Evolutionary conservation across 2,113 vertebrate genomes (phyloP).

Genomic region (Nettapus auritus): DNA sequence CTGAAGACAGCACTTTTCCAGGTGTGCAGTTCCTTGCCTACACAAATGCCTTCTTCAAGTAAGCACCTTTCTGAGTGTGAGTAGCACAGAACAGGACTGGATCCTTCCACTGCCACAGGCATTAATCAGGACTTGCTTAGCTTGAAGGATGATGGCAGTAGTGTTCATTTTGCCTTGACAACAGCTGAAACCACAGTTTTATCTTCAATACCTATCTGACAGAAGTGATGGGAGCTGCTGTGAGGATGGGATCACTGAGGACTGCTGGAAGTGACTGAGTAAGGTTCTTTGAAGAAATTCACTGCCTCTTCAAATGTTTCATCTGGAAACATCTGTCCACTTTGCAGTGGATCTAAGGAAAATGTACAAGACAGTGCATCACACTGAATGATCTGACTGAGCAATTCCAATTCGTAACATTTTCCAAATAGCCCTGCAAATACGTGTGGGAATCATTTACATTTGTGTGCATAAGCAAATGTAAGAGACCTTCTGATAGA

Average conservation of each 20-base stretch:
- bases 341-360: not conserved
- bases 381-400: not conserved
- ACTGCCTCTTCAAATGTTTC: not conserved
- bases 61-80: not conserved
- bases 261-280: not conserved
- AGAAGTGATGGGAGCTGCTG: not conserved
- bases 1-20: not conserved
- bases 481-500: not conserved
- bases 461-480: not conserved
- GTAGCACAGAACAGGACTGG: not conserved
- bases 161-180: not conserved
- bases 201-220: not conserved
- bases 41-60: not conserved
- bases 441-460: not conserved
- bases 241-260: accelerated
- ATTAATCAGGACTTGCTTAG: not conserved
- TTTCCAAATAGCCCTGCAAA: not conserved
- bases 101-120: not conserved
- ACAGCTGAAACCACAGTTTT: not conserved
- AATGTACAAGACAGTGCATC: not conserved
- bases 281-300: not conserved
- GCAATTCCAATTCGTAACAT: not conserved
- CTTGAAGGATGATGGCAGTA: not conserved
- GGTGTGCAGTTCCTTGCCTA: not conserved
- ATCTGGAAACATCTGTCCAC: not conserved